phyloP scores from a whole-genome alignment of 2,888 invertebrate species.

The Amphipoea oculea region DNA sequence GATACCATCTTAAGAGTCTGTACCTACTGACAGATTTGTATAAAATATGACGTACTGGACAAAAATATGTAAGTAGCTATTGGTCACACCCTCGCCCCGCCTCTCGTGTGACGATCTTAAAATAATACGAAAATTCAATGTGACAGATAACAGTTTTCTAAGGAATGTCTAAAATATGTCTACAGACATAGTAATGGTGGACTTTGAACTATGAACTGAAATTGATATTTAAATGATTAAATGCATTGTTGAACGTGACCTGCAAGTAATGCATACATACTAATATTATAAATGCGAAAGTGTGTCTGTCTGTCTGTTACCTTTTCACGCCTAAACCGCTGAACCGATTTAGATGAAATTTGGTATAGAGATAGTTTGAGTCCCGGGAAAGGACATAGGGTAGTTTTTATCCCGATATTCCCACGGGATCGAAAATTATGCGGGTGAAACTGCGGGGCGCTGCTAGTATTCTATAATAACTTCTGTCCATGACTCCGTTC shows the following conservation, averaged over 20 bases:
- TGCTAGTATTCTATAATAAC: no score
- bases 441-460: no score
- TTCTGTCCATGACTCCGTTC: no score
- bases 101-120: slow-evolving; percentile 36
- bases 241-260: slow-evolving; percentile 31
- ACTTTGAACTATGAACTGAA: slow-evolving; percentile 20
- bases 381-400: no score
- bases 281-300: no score
- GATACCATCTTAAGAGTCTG: background rate
- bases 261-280: slow-evolving; percentile 1
- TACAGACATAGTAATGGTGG: background rate
- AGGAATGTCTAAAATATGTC: background rate
- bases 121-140: slow-evolving; percentile 25
- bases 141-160: background rate
- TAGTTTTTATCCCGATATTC: no score
- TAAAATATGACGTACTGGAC: background rate
- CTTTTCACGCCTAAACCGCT: no score
- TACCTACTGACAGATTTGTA: background rate
- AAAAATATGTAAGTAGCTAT: slow-evolving; percentile 9
- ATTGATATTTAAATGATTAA: slow-evolving; percentile 3
- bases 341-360: no score
- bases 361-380: no score
- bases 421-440: no score
- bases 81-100: slow-evolving; percentile 29
- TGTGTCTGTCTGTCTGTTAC: no score